These are phyloP conservation scores for Progne subis DNA, from an alignment of 2,113 vertebrate species.

Conservation along the genomic window DNA sequence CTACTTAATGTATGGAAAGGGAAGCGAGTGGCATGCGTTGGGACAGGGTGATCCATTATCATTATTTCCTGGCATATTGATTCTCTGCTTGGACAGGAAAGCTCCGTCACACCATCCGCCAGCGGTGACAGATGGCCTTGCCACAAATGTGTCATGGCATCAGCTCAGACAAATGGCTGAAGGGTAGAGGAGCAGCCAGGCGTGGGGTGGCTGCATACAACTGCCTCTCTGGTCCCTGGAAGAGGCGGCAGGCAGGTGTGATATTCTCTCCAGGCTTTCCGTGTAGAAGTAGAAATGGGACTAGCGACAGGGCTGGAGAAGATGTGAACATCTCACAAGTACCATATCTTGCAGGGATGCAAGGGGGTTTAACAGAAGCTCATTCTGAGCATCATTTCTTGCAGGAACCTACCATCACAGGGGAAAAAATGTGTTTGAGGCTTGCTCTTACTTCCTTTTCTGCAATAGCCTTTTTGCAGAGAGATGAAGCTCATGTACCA, in stretches of 20 bases:
- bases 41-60: constrained; percentile 49
- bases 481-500: background rate
- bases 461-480: background rate
- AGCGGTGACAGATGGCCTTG: background rate
- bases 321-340: background rate
- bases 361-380: background rate
- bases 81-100: constrained; percentile 54
- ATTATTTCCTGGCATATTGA: constrained; percentile 70
- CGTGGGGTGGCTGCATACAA: background rate
- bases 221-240: background rate
- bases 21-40: background rate
- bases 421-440: background rate
- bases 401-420: background rate
- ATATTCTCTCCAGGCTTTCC: background rate
- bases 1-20: background rate
- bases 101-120: background rate
- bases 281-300: background rate
- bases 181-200: background rate
- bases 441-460: background rate
- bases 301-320: background rate
- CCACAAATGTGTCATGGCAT: background rate
- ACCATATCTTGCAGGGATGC: background rate
- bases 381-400: background rate
- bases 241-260: background rate
- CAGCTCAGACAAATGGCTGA: background rate